Conservation (phyloP, 2,888 invertebrate species). For the Alloscopus bannaensis region DNA sequence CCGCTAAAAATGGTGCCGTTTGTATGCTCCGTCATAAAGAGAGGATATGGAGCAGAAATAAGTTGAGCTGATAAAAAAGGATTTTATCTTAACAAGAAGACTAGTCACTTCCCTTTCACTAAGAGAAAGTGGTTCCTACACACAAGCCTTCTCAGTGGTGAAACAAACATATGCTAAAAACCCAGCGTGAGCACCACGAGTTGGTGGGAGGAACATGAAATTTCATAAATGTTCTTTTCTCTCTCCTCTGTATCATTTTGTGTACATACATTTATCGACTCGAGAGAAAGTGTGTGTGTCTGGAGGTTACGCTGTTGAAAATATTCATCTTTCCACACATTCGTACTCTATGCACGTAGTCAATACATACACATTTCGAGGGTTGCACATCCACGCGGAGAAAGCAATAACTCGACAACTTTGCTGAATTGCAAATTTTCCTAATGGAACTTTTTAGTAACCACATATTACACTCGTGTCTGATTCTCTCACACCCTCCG, state of each 20-base stretch:
- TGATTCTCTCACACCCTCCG: neutral
- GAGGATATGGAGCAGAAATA: slow-evolving; percentile 58
- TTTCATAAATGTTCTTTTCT: slow-evolving; percentile 20
- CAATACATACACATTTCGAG: neutral
- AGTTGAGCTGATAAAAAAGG: slow-evolving; percentile 47
- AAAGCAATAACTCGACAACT: slow-evolving; percentile 5
- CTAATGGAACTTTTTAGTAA: slow-evolving; percentile 54
- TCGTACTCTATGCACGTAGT: neutral
- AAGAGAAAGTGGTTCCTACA: too few species aligned
- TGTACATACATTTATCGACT: too few species aligned
- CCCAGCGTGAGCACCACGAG: neutral
- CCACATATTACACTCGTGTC: slow-evolving; percentile 11
- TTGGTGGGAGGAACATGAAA: neutral
- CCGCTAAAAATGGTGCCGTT: slow-evolving; percentile 35
- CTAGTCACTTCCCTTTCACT: too few species aligned
- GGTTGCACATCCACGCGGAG: neutral
- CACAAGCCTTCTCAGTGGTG: neutral
- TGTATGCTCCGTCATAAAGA: slow-evolving; percentile 47
- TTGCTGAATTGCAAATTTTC: slow-evolving; percentile 58
- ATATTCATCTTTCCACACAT: slow-evolving; percentile 5
- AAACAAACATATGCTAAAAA: neutral
- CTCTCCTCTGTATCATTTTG: slow-evolving; percentile 14
- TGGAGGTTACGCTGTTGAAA: neutral
- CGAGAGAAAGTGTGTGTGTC: slow-evolving; percentile 1
- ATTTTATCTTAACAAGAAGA: slow-evolving; percentile 22